These are phyloP conservation scores for Nasonovia ribisnigri DNA, from an alignment of 2,888 invertebrate genomes.

Conservation along the genomic window DNA sequence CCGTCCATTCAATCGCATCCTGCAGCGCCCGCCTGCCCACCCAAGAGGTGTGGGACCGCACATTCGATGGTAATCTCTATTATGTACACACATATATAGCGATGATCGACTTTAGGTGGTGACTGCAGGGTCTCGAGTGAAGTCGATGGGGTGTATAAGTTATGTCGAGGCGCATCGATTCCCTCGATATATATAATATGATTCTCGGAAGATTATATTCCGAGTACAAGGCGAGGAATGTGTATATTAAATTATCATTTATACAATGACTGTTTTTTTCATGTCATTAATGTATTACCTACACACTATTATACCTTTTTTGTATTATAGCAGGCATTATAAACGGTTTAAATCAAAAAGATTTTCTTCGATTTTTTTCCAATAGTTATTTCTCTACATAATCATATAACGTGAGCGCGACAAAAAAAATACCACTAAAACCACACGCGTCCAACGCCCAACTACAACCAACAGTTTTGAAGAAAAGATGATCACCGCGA, in stretches of 20 bases:
- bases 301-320: not conserved
- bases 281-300: not conserved
- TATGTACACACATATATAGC: not conserved
- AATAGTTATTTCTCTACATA: not conserved
- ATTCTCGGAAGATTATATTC: not conserved
- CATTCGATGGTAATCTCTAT: not conserved
- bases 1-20: conserved; percentile 5
- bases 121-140: not conserved
- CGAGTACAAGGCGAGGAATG: not conserved
- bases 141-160: conserved; percentile 9
- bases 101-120: not conserved
- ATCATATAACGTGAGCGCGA: not conserved
- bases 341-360: not conserved
- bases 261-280: not conserved
- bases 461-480: not conserved
- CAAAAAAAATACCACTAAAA: not conserved
- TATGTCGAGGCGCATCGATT: not conserved
- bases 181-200: not conserved
- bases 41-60: conserved; percentile 14
- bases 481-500: not conserved
- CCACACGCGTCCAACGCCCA: not conserved
- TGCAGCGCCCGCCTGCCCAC: conserved; percentile 5
- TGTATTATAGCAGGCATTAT: not conserved
- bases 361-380: not conserved
- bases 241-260: not conserved